Evolutionary conservation across 2,113 vertebrate genomes (phyloP), one percentile per base, ranked within the genome.

Genomic region (Potamarius usumacintae): DNA sequence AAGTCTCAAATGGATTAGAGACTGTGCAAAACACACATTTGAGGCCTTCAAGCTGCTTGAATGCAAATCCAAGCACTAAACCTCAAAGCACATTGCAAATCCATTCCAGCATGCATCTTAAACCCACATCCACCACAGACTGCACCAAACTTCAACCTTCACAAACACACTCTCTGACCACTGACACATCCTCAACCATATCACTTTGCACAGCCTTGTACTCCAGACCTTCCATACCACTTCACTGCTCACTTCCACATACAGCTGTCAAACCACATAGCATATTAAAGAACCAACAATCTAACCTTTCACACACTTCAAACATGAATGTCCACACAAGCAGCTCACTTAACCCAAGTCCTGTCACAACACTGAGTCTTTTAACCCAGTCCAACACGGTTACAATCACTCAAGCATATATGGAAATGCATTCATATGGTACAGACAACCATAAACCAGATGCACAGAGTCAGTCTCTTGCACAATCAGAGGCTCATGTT

Each of bases 1-100:
- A 83, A 58, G 52, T 81, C 83, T 81, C 83, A 62, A 88, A 85
- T 79, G 67, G 83, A 71, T 88, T 89, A 87, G 71, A 89, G 79
- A 79, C 67, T 74, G 57, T 67, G 69, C 91, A 88, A 80, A 87
- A 85, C 88, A 72, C 53, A 48, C 79, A 87, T 22, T 34, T 27
- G 27, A 87, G 82, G 84, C 83, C 87, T 27, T 87, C 85, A 62
- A 48, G 48, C 83, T 89, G 0, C 63, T 83, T 84, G 77, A 80
- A 88, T 63, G 74, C 77, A 74, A 86, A 87, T 86, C 63, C 57
- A 10, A 57, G 80, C 30, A n/a, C 57, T 65, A 89, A 91, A 89
- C 79, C 81, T 72, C 84, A 83, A 86, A 85, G 34, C 55, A 22
- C 50, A 83, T 86, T 60, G 30, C 82, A 88, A 86, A 88, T 86